Percentiles rank a stretch among this genome's conserved stretches.
Evolutionary conservation across 37 sponge, comb jelly and placozoan species (phyloP).

Genomic region (Agelas oroides): DNA sequence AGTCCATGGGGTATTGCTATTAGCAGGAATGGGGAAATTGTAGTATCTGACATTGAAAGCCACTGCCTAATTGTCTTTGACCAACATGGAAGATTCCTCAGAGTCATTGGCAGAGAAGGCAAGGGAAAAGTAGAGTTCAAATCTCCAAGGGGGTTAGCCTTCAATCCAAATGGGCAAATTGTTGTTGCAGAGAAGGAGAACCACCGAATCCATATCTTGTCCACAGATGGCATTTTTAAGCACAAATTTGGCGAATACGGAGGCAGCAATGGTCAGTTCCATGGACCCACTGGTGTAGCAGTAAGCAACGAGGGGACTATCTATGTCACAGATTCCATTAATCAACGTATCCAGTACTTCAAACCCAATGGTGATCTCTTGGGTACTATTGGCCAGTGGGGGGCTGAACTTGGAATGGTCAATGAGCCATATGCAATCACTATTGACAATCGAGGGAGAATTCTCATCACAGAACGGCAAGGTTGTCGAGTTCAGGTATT

Average conservation of each 20-base stretch:
- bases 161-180: slow-evolving; percentile 20
- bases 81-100: not conserved
- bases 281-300: not conserved
- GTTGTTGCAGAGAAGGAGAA: slow-evolving; percentile 27
- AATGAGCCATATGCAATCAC: slow-evolving; percentile 19
- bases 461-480: slow-evolving; percentile 7
- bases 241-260: slow-evolving; percentile 15
- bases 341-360: slow-evolving; percentile 36
- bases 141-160: slow-evolving; percentile 27
- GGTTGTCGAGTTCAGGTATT: slow-evolving; percentile 19
- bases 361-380: not conserved
- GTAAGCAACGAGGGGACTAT: slow-evolving; percentile 7
- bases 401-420: not conserved
- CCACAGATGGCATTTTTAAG: slow-evolving; percentile 2
- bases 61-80: slow-evolving; percentile 5
- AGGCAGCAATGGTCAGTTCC: slow-evolving; percentile 2
- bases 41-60: slow-evolving; percentile 17
- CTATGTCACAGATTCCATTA: slow-evolving; percentile 22
- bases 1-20: slow-evolving; percentile 7
- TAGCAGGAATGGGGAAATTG: not conserved
- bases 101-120: slow-evolving; percentile 23
- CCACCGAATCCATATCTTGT: slow-evolving; percentile 26
- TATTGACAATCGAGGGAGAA: not conserved
- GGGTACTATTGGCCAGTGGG: not conserved
- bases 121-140: slow-evolving; percentile 8